Base-by-base conservation (phyloP, 2,113 vertebrate species). In the Myotis davidii region DNA sequence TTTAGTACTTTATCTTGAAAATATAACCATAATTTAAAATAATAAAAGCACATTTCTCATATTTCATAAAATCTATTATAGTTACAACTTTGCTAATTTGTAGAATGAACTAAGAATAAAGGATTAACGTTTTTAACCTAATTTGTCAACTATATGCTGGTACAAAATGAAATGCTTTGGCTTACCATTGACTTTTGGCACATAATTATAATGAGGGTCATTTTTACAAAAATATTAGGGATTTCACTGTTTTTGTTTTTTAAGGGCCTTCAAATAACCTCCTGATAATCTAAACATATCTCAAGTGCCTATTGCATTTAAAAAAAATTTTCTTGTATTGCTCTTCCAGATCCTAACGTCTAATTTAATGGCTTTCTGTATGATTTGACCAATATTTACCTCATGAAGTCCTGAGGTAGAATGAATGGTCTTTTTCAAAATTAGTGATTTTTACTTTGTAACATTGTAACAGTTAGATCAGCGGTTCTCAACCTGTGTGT, bases 1-100 rank as follows among this genome's bases (percentile, higher is more conserved):
- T 87, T 92, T 88, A 48, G 8, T 87, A 78, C 29, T 94, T 94
- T 86, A 39, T 81, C 59, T 97, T 81, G 72, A 96, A 93, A 94
- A 79, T 64, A n/a, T 42, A 76, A 64, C 3, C n/a, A 32, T 74
- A 81, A 56, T 17, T 87, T 94, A 92, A 76, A 48, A 76, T 76
- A 45, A 77, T 85, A 81, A 91, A 92, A 97, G 50, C 6, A 72
- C 8, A 48, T 52, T 82, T 61, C 23, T 79, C 34, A 82, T 90
- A n/a, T 59, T 85, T 90, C 64, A 81, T 2, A 93, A 76, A 74
- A 84, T 69, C n/a, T 84, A 29, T 81, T 88, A 67, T 37, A 94
- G 42, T 85, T 85, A 50, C 4, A 82, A 74, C 8, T 96, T 34
- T 85, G 76, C 29, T 78, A 9, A 65, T 88, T 85, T 88, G 10